Percentiles rank a stretch among this genome's conserved stretches.
Conservation (phyloP, 1,140 invertebrate species). For the Pseudomyrmex gracilis region DNA sequence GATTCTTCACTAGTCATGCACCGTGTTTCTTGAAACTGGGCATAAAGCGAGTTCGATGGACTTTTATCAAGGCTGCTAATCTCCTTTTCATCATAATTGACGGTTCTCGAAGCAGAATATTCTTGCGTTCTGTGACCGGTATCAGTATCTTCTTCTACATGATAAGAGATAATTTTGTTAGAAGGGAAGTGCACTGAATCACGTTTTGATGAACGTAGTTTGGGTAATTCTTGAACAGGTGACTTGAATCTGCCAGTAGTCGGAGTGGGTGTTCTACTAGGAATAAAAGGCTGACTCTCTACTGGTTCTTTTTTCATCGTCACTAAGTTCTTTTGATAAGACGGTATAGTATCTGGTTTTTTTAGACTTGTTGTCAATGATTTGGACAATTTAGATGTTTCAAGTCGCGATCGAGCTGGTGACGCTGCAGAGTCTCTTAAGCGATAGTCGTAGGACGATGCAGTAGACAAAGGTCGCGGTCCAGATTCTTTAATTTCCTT, state of each 20-base stretch:
- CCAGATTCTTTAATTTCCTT: conserved; percentile 64
- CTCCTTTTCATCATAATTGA: conserved; percentile 70
- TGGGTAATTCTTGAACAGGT: conserved; percentile 76
- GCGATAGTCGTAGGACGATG: conserved; percentile 79
- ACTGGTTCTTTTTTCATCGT: conserved; percentile 77
- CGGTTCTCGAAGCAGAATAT: conserved; percentile 60
- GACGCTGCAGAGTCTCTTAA: conserved; percentile 80
- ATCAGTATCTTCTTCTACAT: conserved; percentile 80
- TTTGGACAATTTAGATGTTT: conserved; percentile 74
- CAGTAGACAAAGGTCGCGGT: conserved; percentile 82
- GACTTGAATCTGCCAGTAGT: conserved; percentile 77
- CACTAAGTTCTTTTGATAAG: conserved; percentile 81
- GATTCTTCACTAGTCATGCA: conserved; percentile 75
- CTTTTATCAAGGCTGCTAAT: conserved; percentile 69
- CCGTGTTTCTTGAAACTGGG: conserved; percentile 75
- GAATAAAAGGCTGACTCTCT: conserved; percentile 76
- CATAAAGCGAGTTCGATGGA: conserved; percentile 69
- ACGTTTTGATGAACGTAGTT: conserved; percentile 60
- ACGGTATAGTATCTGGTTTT: conserved; percentile 82
- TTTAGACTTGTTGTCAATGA: conserved; percentile 75
- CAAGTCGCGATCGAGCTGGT: conserved; percentile 77
- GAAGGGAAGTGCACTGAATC: conserved; percentile 66
- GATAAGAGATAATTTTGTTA: conserved; percentile 71
- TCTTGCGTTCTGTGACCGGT: conserved; percentile 73
- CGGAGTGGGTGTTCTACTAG: conserved; percentile 81